A percentile compares a stretch with the other conserved stretches of the same genome.
These are phyloP conservation scores for Panagrolaimus sp. DNA, from an alignment of 1,140 invertebrate genomes.

Conservation along the genomic window DNA sequence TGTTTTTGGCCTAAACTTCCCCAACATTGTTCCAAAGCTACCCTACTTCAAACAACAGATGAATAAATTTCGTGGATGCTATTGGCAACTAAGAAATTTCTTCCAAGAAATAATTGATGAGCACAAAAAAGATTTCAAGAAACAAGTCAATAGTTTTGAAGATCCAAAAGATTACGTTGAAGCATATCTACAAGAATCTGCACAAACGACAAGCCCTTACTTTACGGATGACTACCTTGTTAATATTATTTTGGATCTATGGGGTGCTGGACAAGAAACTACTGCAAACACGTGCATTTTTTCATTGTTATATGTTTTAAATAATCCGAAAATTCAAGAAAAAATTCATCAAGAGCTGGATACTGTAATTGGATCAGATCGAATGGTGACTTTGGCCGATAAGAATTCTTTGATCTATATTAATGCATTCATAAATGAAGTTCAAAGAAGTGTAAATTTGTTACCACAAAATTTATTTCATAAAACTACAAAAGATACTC, in stretches of 20 bases:
- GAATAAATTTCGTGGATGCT: background rate
- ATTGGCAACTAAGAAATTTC: background rate
- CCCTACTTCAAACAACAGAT: background rate
- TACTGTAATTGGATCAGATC: conserved; percentile 7
- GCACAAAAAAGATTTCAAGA: background rate
- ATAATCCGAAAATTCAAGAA: conserved; percentile 17
- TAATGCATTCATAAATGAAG: background rate
- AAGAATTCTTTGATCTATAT: conserved; percentile 18
- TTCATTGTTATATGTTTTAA: conserved; percentile 16
- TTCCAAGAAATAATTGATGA: background rate
- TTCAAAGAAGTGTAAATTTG: background rate
- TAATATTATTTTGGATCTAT: conserved; percentile 12
- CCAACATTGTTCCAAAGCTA: background rate
- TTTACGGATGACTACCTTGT: background rate
- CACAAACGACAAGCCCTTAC: background rate
- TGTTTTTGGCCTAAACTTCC: background rate
- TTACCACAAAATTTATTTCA: background rate
- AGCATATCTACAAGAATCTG: background rate
- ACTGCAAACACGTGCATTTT: conserved; percentile 16
- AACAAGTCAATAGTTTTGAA: no score
- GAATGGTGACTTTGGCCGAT: conserved; percentile 13
- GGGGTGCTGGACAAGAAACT: conserved; percentile 22
- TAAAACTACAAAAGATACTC: background rate
- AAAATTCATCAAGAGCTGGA: conserved; percentile 24
- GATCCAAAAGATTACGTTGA: conserved; percentile 4